Evolutionary conservation across 2,888 invertebrate species (phyloP), one percentile per base, ranked within the genome.

Genomic region (Coenonympha glycerion): DNA sequence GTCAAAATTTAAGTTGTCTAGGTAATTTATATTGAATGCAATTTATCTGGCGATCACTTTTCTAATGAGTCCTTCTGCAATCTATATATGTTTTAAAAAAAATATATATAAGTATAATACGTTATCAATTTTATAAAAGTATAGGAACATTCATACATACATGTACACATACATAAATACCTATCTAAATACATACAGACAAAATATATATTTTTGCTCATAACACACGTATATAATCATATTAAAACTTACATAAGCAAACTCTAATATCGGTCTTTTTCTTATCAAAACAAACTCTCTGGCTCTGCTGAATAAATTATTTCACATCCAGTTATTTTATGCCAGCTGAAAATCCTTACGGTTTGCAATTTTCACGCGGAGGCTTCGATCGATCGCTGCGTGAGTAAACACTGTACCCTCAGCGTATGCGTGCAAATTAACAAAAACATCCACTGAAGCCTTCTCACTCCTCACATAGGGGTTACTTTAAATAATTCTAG

Each of bases 361-460:
- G 70, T 70, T 85, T 82, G 85, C 85, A 82, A 87, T 83, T 85
- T 86, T 85, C 85, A 78, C 81, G 82, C 79, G 76, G 67, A 84
- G 81, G 76, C 71, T 78, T 55, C 66, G 70, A 87, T 86, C 86
- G 86, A 87, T 86, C 81, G 81, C 64, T 71, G 76, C 80, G 83
- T 83, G 71, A 68, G 76, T 82, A 85, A 84, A 86, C 85, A 85
- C 65, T 66, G 73, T 75, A 72, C 83, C 83, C 82, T 74, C 65
- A 69, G 72, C 64, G 72, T 67, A 68, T 66, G 61, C 69, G 66
- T 61, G 60, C 73, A 66, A 71, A 68, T 57, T 54, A 58, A 47
- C 48, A 48, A 52, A 52, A 51, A 39, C 47, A 41, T 45, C 45
- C 22, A 52, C 45, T 53, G 51, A 44, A 60, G 52, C 58, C 55